Evolutionary conservation across 2,797 vertebrate species (phyloP), one percentile per base, ranked within the genome.

Genomic region (Anableps anableps): DNA sequence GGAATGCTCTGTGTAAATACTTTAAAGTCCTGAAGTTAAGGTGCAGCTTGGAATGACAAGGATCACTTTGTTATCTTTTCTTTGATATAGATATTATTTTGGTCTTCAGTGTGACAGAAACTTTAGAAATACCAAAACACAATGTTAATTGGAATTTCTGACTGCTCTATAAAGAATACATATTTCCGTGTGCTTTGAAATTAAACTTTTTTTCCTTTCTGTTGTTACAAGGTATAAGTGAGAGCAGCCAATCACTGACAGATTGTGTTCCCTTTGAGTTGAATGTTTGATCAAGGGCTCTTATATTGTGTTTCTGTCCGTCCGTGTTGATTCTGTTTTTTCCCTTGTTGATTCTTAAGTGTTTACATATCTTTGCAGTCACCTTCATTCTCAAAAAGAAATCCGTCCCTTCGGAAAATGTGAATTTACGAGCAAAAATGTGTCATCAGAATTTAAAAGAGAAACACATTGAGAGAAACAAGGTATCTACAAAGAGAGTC

Each of bases 21-120:
- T 23, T 74, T 10, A 74, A 74, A 74, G 34, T 74, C 50, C 23
- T 74, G 48, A 51, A 74, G 72, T 55, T 53, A 53, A 74, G 50
- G 36, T n/a, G 72, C 31, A 51, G 23, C 21, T 53, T 0, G 2
- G 34, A 74, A 74, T 38, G 48, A 55, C 17, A 55, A 53, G 72
- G 48, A 53, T 55, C 72, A 53, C 19, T 74, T 51, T 73, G 29
- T 31, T 53, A 38, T 50, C 8, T 34, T 36, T n/a, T 51, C 11
- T 53, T 74, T 34, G 72, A 73, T 7, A 51, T 50, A 29, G 68
- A 71, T 71, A 71, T 71, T 45, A 71, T 50, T 74, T 74, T 73
- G 31, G 72, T 29, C 26, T 51, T 36, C 72, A 17, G 26, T n/a
- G 72, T 41, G 36, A 74, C 11, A 53, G 8, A 5, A 51, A 50